A percentile compares a stretch with the other conserved stretches of the same genome.
Evolutionary conservation across 2,113 vertebrate genomes (phyloP).

Genomic region (Corythoichthys haematopterus): DNA sequence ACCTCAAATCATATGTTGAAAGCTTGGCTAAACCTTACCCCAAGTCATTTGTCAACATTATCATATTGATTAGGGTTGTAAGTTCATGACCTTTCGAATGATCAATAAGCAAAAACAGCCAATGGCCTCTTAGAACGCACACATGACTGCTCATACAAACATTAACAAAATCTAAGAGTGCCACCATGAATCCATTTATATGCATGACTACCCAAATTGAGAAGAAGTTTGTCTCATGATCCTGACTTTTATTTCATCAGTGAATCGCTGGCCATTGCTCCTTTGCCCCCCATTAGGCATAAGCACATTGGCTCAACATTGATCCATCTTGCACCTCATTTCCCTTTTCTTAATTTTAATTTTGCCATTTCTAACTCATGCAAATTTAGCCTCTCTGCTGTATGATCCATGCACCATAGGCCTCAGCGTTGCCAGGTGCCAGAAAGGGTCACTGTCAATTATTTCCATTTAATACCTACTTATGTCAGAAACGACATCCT

Average conservation of each 20-base stretch:
- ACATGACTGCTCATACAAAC: constrained; percentile 16
- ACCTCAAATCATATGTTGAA: constrained; percentile 27
- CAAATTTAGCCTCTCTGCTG: constrained; percentile 65
- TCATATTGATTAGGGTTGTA: constrained; percentile 50
- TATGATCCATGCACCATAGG: constrained; percentile 62
- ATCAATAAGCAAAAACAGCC: constrained; percentile 56
- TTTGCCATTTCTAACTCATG: constrained; percentile 66
- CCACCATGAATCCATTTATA: background rate
- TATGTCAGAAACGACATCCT: constrained; percentile 71
- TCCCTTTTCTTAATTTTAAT: constrained; percentile 62
- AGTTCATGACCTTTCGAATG: constrained; percentile 41
- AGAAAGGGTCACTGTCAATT: constrained; percentile 79
- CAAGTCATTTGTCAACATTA: constrained; percentile 55
- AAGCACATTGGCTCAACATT: constrained; percentile 60
- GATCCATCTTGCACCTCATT: constrained; percentile 53
- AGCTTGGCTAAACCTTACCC: constrained; percentile 34
- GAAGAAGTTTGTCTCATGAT: constrained; percentile 19
- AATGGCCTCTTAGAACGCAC: constrained; percentile 23
- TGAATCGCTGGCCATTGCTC: constrained; percentile 22
- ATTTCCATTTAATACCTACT: constrained; percentile 83
- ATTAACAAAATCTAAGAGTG: constrained; percentile 16
- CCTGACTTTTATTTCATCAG: constrained; percentile 7
- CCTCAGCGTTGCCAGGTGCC: constrained; percentile 62
- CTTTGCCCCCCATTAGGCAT: constrained; percentile 49
- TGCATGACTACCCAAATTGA: constrained; percentile 5